phyloP scores from a whole-genome alignment of 2,888 invertebrate genomes.

The Limnephilus auricula region DNA sequence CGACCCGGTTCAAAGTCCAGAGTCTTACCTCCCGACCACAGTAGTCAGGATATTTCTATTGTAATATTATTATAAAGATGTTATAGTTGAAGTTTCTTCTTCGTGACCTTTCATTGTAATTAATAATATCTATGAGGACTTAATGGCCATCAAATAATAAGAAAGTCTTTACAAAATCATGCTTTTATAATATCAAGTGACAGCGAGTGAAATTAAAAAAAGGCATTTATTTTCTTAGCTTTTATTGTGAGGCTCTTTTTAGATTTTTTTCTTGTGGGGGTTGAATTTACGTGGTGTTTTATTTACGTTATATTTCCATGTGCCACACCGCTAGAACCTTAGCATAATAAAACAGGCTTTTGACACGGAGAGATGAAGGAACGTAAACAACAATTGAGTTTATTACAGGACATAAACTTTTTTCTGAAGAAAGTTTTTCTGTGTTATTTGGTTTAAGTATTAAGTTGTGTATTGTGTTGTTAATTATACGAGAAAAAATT shows the following conservation, averaged over 20 bases:
- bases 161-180: not conserved
- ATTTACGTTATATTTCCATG: not conserved
- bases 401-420: not conserved
- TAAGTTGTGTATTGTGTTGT: not conserved
- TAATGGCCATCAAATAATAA: not conserved
- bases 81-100: too few relatives aligned
- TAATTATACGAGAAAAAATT: not conserved
- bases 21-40: too few relatives aligned
- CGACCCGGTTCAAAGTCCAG: too few relatives aligned
- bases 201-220: constrained; percentile 15
- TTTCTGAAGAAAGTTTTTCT: not conserved
- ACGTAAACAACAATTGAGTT: not conserved
- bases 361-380: not conserved
- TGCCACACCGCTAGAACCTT: not conserved
- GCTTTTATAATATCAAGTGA: not conserved
- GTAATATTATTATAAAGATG: too few relatives aligned
- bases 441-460: not conserved
- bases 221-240: not conserved
- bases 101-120: too few relatives aligned
- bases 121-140: too few relatives aligned
- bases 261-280: not conserved
- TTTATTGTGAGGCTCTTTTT: not conserved
- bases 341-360: not conserved
- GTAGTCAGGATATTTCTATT: too few relatives aligned
- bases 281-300: not conserved